These are phyloP conservation scores for Pangasius sanitwongsei DNA, from an alignment of 2,797 vertebrate species.

Conservation along the genomic window DNA sequence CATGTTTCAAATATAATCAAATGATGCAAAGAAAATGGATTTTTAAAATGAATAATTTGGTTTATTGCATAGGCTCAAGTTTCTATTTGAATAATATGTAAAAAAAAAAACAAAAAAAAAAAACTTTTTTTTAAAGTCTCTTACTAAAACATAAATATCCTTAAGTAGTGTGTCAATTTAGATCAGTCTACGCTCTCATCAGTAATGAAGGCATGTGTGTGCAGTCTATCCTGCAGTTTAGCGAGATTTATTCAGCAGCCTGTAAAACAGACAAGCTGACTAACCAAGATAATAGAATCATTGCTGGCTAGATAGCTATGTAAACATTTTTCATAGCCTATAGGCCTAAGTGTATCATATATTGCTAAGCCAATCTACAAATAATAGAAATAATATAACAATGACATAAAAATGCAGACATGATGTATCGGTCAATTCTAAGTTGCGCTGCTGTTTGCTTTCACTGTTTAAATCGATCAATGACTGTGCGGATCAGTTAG, in stretches of 20 bases:
- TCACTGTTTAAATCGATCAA: not conserved
- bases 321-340: constrained; percentile 2
- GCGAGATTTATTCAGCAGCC: constrained; percentile 4
- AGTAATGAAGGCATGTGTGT: not conserved
- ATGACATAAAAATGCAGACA: not conserved
- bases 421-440: not conserved
- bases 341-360: not conserved
- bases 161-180: not conserved
- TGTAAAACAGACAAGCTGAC: not conserved
- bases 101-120: too few species aligned
- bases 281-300: not conserved
- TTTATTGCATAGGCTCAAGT: not conserved
- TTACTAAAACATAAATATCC: constrained; percentile 6
- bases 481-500: not conserved
- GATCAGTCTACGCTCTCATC: not conserved
- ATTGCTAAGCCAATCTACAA: not conserved
- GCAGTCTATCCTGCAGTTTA: constrained; percentile 3
- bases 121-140: too few species aligned
- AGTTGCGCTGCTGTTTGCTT: not conserved
- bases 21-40: not conserved
- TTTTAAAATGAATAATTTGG: not conserved
- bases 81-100: not conserved
- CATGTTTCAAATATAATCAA: not conserved
- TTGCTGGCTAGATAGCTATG: not conserved
- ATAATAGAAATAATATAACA: not conserved